Base-by-base conservation (phyloP, 2,888 invertebrate species). In the Drosophila suboccidentalis region DNA sequence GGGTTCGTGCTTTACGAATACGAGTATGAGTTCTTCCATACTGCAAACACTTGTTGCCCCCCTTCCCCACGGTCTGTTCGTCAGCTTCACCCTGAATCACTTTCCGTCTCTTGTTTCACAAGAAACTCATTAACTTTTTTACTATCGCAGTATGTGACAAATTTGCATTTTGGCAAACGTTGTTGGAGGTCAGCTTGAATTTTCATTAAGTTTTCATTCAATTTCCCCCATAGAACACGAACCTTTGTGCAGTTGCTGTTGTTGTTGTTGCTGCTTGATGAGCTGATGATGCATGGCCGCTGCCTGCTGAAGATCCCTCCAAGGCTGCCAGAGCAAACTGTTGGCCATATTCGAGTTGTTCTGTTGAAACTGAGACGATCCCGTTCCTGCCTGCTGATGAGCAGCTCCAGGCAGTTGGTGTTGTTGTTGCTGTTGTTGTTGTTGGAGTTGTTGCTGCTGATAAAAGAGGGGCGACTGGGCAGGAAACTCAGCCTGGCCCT, bases 271-370 rank as follows among this genome's bases (percentile, higher is more conserved):
- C 5, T 91, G 91, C 63, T 88, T 84, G 72, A 90, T 90, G 59
- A 92, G 90, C 75, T 90, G 92, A 64, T 91, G 91, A 71, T 91
- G 92, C 72, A 90, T 90, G 46, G 91, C 91, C 61, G 84, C 92
- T 13, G 91, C 91, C 63, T 91, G 91, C 68, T 91, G 90, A 44
- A 92, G 86, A 82, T 92, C 92, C 44, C 91, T 90, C 92, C 92
- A 92, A 41, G 92, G 92, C 59, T 92, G 92, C 92, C 92, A 92
- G 9, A 92, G 75, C 64, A 92, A 82, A 71, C 91, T 91, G 72
- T 91, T 91, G 46, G 91, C 90, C 82, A 91, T 90, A 79, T 91
- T 91, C 19, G 90, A 82, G 55, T 89, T 82, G 58, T 87, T 85
- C 29, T 81, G 87, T 17, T 79, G 79, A 10, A 71, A 73, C 44